Evolutionary conservation across 1,140 invertebrate genomes (phyloP), one percentile per base, ranked within the genome.

Genomic region (Drosophila azteca): DNA sequence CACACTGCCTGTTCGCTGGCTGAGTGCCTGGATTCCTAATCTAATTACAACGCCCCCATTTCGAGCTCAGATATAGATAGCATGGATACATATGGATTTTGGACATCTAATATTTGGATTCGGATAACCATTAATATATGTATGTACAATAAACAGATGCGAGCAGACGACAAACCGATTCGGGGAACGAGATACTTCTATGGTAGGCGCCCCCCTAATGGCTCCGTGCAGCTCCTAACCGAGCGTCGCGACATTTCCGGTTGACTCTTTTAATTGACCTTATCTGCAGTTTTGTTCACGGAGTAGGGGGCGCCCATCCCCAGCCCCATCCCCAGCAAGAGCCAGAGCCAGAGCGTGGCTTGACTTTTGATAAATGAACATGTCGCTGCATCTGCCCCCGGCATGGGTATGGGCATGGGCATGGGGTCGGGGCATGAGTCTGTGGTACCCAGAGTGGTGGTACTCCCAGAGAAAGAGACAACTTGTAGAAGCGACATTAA

Each of bases 241-340:
- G 66, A 84, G 63, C 85, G 85, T 89, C 85, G 77, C 85, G 78
- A 90, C 85, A 90, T 89, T 89, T 89, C 85, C 85, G 85, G 85
- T 89, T 90, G 85, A 75, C 85, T 89, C 81, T 90, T 90, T 89
- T 89, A 89, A 89, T 89, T 89, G 85, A 89, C 85, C 85, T 90
- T 89, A 89, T 89, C 85, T 89, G 64, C 77, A 89, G 81, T 66
- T 69, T 69, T 57, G 54, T 54, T 17, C 24, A 26, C 5, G 24
- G 24, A 6, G 24, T 26, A 5, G 24, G 53, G 15, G 41, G 50
- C 61, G 51, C 51, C 39, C 62, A 43, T 55, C 49, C 50, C 58
- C 63, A 51, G 0, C 17, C 17, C 17, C 17, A 20, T 55, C 49
- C 50, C 58, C 63, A 51, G 0, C 17, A 0, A 0, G 0, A 20